These are phyloP conservation scores for Paramormyrops hopkinsi DNA, from an alignment of 2,797 vertebrate species.

Conservation along the genomic window DNA sequence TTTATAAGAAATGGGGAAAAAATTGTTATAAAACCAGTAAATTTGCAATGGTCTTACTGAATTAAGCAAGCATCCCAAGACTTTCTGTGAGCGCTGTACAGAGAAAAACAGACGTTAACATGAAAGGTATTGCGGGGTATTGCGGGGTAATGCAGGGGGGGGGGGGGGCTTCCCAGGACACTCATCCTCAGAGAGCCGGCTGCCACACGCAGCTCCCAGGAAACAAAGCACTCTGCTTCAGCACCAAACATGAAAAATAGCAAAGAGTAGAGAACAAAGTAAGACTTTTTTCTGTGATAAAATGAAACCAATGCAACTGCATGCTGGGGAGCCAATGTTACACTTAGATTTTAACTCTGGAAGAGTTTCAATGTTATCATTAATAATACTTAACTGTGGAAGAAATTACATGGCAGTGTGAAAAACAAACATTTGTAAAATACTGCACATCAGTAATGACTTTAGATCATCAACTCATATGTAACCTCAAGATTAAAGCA, in stretches of 20 bases:
- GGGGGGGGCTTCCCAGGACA: background rate
- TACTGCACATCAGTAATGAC: background rate
- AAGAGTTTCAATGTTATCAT: conserved; percentile 5
- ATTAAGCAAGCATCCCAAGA: background rate
- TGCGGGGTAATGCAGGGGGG: background rate
- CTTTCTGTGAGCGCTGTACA: background rate
- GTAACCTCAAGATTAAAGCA: conserved; percentile 31
- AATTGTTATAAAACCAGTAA: background rate
- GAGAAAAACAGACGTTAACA: background rate
- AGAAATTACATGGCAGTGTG: conserved; percentile 23
- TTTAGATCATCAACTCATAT: conserved; percentile 25
- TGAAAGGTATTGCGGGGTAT: background rate
- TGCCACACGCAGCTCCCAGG: background rate
- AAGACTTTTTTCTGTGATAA: conserved; percentile 42
- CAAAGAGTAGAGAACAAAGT: conserved; percentile 31
- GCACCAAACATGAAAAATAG: conserved; percentile 19
- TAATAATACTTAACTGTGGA: conserved; percentile 18
- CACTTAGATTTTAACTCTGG: conserved; percentile 30
- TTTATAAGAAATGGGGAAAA: background rate
- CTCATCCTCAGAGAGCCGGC: background rate
- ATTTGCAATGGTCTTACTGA: background rate
- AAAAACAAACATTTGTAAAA: conserved; percentile 18
- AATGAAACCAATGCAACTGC: conserved; percentile 47
- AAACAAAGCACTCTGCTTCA: background rate
- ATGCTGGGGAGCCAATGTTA: conserved; percentile 36